A percentile compares a stretch with the other conserved stretches of the same genome.
Conservation (phyloP, 1,140 invertebrate species). For the Polypedilum vanderplanki region DNA sequence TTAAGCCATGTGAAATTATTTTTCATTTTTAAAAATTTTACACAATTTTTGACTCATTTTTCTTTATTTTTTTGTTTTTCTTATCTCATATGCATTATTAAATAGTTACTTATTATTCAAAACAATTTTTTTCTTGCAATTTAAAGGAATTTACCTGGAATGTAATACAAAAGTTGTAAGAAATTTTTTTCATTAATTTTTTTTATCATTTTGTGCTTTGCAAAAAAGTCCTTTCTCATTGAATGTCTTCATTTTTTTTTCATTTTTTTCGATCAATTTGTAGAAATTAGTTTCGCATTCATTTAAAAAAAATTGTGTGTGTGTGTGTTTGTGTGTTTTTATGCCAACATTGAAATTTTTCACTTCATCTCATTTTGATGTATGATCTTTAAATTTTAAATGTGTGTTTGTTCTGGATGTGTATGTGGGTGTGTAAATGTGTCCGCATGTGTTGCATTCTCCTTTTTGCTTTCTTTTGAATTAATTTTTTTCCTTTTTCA, state of each 20-base stretch:
- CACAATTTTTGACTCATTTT: not conserved
- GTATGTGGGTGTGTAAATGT: not conserved
- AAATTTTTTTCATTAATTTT: not conserved
- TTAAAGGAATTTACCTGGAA: not conserved
- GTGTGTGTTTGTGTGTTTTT: not conserved
- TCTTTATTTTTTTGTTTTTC: too few relatives aligned
- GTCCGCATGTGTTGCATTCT: not conserved
- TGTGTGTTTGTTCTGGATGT: not conserved
- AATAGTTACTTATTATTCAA: not conserved
- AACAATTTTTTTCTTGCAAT: not conserved
- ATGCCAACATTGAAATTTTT: not conserved
- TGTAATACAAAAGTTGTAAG: constrained; percentile 7
- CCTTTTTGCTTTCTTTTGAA: not conserved
- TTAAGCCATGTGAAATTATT: not conserved
- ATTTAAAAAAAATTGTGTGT: not conserved
- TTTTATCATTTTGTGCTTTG: not conserved
- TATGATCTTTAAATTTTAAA: too few relatives aligned
- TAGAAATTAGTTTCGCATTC: constrained; percentile 3
- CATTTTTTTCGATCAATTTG: not conserved
- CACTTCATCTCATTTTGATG: not conserved
- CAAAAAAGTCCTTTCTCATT: constrained; percentile 17
- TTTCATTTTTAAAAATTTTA: not conserved
- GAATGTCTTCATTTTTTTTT: not conserved
- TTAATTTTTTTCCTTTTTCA: not conserved
- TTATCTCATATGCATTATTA: too few relatives aligned